A percentile compares a stretch with the other conserved stretches of the same genome.
phyloP scores from a whole-genome alignment of 2,113 vertebrate species.

The Perca schrenkii region DNA sequence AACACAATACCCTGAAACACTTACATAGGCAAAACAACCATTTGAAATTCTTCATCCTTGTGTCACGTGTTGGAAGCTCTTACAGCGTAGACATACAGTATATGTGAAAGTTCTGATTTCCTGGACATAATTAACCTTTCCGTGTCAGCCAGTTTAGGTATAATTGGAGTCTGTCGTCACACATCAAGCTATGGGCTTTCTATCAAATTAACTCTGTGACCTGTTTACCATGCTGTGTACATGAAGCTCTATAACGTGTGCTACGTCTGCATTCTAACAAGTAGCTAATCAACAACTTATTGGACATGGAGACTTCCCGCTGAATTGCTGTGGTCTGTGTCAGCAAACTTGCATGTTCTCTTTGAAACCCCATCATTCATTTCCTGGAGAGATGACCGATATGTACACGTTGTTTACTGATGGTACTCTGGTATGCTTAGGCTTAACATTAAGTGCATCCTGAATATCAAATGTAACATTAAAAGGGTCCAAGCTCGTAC shows the following conservation, averaged over 20 bases:
- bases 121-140: constrained; percentile 29
- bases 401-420: constrained; percentile 29
- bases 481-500: constrained; percentile 20
- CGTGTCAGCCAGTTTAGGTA: neutral
- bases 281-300: constrained; percentile 24
- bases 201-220: constrained; percentile 37
- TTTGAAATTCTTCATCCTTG: neutral
- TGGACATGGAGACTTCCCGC: constrained; percentile 1
- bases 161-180: neutral
- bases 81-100: neutral
- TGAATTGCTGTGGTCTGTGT: constrained; percentile 7
- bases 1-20: neutral
- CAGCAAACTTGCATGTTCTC: neutral
- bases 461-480: constrained; percentile 51
- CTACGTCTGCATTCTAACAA: constrained; percentile 8
- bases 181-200: neutral
- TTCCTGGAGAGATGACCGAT: neutral
- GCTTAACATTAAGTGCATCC: constrained; percentile 33
- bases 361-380: constrained; percentile 19
- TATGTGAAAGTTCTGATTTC: constrained; percentile 9
- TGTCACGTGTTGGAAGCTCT: neutral
- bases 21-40: neutral
- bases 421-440: constrained; percentile 14
- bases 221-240: neutral
- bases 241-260: neutral